phyloP scores from a whole-genome alignment of 2,797 vertebrate genomes.

The Acanthiza pusilla region DNA sequence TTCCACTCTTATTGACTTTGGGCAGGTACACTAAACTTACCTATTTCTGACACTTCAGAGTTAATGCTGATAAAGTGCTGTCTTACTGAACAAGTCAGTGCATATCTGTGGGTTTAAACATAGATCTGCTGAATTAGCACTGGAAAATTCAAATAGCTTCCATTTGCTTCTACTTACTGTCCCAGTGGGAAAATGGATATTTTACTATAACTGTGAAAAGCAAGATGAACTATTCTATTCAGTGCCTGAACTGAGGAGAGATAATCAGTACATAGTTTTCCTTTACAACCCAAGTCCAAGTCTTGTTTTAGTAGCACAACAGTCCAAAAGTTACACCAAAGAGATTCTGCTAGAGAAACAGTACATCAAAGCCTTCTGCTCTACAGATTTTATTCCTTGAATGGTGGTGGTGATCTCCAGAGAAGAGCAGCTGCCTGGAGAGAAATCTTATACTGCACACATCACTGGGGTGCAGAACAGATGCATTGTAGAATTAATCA shows the following conservation, averaged over 20 bases:
- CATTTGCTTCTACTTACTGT: background rate
- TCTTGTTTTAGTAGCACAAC: background rate
- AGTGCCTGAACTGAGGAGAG: background rate
- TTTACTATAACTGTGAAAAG: background rate
- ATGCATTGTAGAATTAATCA: background rate
- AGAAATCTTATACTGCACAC: background rate
- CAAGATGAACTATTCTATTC: background rate
- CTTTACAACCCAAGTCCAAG: background rate
- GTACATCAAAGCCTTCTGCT: background rate
- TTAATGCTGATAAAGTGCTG: background rate
- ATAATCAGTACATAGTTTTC: background rate
- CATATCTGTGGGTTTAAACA: background rate
- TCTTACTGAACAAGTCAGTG: background rate
- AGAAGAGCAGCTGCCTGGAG: background rate
- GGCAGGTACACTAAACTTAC: background rate
- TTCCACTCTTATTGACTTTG: background rate
- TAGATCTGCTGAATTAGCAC: background rate
- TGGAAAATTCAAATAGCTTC: background rate
- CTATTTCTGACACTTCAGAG: background rate
- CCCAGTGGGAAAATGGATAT: background rate
- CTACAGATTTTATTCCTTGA: background rate
- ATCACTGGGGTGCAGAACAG: background rate
- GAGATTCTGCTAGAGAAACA: background rate
- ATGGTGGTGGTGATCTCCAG: background rate
- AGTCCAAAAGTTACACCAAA: background rate